Evolutionary conservation across 2,888 invertebrate species (phyloP).

Genomic region (Conus canariensis): DNA sequence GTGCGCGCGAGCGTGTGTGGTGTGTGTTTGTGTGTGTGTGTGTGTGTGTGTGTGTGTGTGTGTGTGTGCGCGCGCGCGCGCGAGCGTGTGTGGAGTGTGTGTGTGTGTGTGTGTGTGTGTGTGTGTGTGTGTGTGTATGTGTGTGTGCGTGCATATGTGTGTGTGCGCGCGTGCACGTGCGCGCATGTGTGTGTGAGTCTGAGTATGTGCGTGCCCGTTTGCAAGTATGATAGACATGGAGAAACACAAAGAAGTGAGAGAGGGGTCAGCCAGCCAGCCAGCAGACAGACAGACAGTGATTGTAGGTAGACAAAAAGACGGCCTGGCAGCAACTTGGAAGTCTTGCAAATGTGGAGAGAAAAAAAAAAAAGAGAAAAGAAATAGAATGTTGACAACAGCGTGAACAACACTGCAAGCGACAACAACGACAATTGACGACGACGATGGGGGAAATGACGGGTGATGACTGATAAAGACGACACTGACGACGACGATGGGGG

Average conservation of each 20-base stretch:
- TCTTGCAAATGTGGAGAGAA: no score
- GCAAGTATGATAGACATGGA: background rate
- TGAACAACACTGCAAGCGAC: background rate
- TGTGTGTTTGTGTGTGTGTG: background rate
- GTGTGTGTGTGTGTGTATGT: no score
- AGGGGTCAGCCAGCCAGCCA: no score
- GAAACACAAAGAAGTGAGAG: no score
- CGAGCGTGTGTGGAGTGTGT: background rate
- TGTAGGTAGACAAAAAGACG: no score
- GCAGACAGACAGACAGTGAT: no score
- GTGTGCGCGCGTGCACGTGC: no score
- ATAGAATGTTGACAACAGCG: no score
- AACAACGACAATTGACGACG: no score
- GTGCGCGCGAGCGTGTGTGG: background rate
- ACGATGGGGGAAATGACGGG: background rate
- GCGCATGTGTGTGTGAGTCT: background rate
- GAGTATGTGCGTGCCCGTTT: background rate
- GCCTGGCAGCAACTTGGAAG: no score
- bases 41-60: slow-evolving; percentile 19
- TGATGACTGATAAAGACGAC: background rate
- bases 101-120: background rate
- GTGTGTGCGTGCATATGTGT: no score
- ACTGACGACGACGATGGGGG: background rate
- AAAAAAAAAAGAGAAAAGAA: no score
- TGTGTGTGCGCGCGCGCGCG: background rate